Evolutionary conservation across 1,140 invertebrate genomes (phyloP).

Genomic region (Artemia franciscana): DNA sequence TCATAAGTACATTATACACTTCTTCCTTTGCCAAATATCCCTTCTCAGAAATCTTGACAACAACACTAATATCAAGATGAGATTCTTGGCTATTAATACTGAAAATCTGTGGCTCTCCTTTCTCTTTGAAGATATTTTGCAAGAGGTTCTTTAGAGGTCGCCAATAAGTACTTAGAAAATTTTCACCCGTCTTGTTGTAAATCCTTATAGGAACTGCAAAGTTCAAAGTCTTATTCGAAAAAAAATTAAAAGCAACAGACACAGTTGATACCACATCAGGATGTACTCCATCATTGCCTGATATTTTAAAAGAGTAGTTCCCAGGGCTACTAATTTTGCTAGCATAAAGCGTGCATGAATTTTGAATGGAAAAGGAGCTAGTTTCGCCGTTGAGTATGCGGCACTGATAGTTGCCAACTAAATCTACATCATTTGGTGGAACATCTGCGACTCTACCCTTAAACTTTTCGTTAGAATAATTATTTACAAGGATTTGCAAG

Average conservation of each 20-base stretch:
- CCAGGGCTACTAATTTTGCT: slow-evolving; percentile 15
- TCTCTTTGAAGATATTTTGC: slow-evolving; percentile 25
- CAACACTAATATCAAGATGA: slow-evolving; percentile 41
- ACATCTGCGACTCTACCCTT: slow-evolving; percentile 64
- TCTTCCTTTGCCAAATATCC: slow-evolving; percentile 32
- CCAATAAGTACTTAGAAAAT: slow-evolving; percentile 50
- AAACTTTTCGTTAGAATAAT: slow-evolving; percentile 35
- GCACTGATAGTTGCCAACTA: slow-evolving; percentile 63
- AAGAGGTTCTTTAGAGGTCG: slow-evolving; percentile 41
- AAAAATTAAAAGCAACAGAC: slow-evolving; percentile 49
- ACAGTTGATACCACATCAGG: slow-evolving; percentile 57
- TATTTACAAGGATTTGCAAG: slow-evolving; percentile 45
- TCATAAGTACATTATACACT: slow-evolving; percentile 32
- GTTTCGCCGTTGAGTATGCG: slow-evolving; percentile 33
- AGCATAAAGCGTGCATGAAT: slow-evolving; percentile 46
- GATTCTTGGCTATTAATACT: slow-evolving; percentile 38
- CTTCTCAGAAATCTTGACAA: slow-evolving; percentile 26
- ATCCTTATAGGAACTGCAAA: slow-evolving; percentile 55
- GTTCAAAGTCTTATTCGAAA: slow-evolving; percentile 53
- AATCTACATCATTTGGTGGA: slow-evolving; percentile 69
- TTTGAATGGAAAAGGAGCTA: slow-evolving; percentile 38
- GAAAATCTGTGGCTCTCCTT: slow-evolving; percentile 26
- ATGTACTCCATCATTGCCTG: slow-evolving; percentile 70
- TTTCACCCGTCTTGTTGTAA: slow-evolving; percentile 37
- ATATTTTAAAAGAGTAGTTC: slow-evolving; percentile 39